These are phyloP conservation scores for Paralvinella palmiformis DNA, from an alignment of 1,140 invertebrate species.

Conservation along the genomic window DNA sequence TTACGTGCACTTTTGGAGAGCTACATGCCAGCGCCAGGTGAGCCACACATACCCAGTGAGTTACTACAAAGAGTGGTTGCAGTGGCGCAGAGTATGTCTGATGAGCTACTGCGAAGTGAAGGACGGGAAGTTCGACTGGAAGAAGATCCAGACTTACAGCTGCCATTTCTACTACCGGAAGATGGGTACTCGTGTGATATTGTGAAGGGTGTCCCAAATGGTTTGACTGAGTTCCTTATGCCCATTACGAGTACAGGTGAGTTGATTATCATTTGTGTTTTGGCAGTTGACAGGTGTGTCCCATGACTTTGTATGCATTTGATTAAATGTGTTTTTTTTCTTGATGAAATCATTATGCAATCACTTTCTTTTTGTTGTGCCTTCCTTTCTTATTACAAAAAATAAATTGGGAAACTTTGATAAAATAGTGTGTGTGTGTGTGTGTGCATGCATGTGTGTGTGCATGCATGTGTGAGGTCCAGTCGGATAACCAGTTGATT, in stretches of 20 bases:
- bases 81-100: slow-evolving; percentile 88
- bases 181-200: slow-evolving; percentile 98
- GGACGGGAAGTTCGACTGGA: slow-evolving; percentile 71
- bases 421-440: no score
- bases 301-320: not conserved
- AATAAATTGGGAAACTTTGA: no score
- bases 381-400: no score
- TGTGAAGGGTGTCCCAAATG: slow-evolving; percentile 83
- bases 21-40: slow-evolving; percentile 68
- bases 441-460: not conserved
- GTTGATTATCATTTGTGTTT: not conserved
- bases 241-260: slow-evolving; percentile 71
- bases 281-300: not conserved
- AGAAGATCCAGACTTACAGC: slow-evolving; percentile 80
- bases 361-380: no score
- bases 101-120: slow-evolving; percentile 82
- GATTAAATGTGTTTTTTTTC: slow-evolving; percentile 2
- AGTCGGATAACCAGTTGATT: not conserved
- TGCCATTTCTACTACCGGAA: slow-evolving; percentile 88
- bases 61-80: slow-evolving; percentile 55
- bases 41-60: slow-evolving; percentile 54
- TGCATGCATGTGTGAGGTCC: not conserved
- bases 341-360: no score
- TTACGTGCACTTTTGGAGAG: slow-evolving; percentile 68
- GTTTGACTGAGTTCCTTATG: slow-evolving; percentile 82